Evolutionary conservation across 2,888 invertebrate species (phyloP).

Genomic region (Amblyjoppa proteus): DNA sequence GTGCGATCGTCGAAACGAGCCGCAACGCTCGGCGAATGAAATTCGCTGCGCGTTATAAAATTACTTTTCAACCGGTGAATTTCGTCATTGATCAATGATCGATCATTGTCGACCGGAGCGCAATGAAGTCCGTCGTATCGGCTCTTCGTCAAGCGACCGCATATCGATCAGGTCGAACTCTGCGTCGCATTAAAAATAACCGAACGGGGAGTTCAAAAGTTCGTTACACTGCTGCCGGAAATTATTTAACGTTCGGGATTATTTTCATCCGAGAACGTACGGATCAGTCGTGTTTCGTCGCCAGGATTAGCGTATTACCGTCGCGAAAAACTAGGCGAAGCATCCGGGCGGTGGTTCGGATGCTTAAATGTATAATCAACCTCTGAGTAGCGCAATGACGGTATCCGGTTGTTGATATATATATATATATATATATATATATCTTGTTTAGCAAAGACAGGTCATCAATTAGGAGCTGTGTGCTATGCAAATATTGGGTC

Average conservation of each 20-base stretch:
- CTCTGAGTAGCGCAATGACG: not conserved
- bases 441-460: slow-evolving; percentile 1
- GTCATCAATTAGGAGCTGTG: slow-evolving; percentile 36
- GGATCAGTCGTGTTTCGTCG: no score
- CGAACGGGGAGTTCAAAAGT: not conserved
- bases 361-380: not conserved
- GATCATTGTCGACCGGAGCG: not conserved
- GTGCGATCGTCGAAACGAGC: slow-evolving; percentile 12
- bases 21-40: not conserved
- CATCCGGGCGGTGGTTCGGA: not conserved
- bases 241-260: no score
- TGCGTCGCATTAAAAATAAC: not conserved
- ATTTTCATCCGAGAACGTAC: no score
- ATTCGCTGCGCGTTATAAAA: not conserved
- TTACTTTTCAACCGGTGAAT: not conserved
- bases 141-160: not conserved
- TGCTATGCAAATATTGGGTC: slow-evolving; percentile 43
- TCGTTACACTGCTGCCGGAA: not conserved
- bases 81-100: not conserved
- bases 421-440: not conserved
- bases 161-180: not conserved
- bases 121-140: not conserved
- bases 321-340: not conserved
- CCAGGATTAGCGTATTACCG: no score
- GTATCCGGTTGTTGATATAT: not conserved